These are phyloP conservation scores for Syndactyla subalaris DNA, from an alignment of 2,797 vertebrate species.

Conservation along the genomic window DNA sequence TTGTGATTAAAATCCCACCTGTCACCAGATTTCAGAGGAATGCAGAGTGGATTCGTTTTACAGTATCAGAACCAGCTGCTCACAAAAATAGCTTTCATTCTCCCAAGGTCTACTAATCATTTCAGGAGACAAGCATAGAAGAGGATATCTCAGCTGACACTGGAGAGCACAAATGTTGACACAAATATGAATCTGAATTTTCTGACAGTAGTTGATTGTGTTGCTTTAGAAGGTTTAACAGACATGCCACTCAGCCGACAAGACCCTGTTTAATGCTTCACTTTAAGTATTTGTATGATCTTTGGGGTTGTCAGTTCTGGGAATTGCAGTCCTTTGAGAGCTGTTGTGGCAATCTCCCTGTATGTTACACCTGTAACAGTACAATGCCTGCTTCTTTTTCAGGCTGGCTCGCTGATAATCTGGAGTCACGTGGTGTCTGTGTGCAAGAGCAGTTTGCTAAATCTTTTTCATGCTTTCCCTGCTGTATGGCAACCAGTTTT, in stretches of 20 bases:
- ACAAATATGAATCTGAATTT: constrained; percentile 70
- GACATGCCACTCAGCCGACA: constrained; percentile 64
- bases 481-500: not conserved
- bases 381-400: not conserved
- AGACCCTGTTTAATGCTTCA: constrained; percentile 55
- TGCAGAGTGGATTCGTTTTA: constrained; percentile 13
- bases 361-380: not conserved
- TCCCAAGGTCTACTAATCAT: constrained; percentile 52
- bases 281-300: constrained; percentile 50
- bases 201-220: constrained; percentile 59
- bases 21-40: not conserved
- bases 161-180: constrained; percentile 60
- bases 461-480: not conserved
- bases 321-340: constrained; percentile 38
- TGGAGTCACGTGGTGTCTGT: not conserved
- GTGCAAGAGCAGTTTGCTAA: not conserved
- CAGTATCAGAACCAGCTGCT: constrained; percentile 38
- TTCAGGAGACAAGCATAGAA: constrained; percentile 50
- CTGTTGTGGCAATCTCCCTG: not conserved
- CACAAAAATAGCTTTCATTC: constrained; percentile 25
- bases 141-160: constrained; percentile 51
- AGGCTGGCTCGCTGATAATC: not conserved
- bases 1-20: not conserved
- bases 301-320: constrained; percentile 39
- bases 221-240: constrained; percentile 64